Evolutionary conservation across 1,140 invertebrate genomes (phyloP).

Genomic region (Agrypnia vestita): DNA sequence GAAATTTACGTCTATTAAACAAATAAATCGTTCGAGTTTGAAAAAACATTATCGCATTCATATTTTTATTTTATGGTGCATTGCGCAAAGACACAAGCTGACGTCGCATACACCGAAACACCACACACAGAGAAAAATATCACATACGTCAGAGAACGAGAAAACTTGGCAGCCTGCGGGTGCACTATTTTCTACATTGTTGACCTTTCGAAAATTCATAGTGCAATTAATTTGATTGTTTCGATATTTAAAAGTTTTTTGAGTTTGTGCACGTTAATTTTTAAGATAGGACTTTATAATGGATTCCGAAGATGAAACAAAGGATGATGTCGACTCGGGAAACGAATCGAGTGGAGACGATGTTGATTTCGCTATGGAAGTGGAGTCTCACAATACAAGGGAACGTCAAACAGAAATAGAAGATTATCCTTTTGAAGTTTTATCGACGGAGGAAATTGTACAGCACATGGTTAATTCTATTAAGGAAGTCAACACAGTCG

Average conservation of each 20-base stretch:
- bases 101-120: conserved; percentile 47
- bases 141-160: conserved; percentile 72
- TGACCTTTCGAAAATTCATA: conserved; percentile 74
- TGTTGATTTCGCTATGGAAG: conserved; percentile 92
- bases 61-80: conserved; percentile 44
- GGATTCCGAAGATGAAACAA: conserved; percentile 93
- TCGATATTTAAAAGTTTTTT: conserved; percentile 64
- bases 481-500: conserved; percentile 93
- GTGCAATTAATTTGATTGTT: conserved; percentile 67
- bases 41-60: not conserved
- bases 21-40: not conserved
- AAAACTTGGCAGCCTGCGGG: conserved; percentile 68
- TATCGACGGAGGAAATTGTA: conserved; percentile 96
- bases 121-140: conserved; percentile 38
- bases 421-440: conserved; percentile 94
- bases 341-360: conserved; percentile 94
- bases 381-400: conserved; percentile 83
- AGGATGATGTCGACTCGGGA: conserved; percentile 91
- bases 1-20: conserved; percentile 1
- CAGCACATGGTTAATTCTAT: conserved; percentile 98
- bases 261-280: conserved; percentile 64
- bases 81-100: conserved; percentile 47
- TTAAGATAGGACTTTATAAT: conserved; percentile 73
- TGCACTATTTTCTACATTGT: conserved; percentile 75
- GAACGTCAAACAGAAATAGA: conserved; percentile 87